Evolutionary conservation across 2,888 invertebrate species (phyloP).

Genomic region (Odontocerum albicorne): DNA sequence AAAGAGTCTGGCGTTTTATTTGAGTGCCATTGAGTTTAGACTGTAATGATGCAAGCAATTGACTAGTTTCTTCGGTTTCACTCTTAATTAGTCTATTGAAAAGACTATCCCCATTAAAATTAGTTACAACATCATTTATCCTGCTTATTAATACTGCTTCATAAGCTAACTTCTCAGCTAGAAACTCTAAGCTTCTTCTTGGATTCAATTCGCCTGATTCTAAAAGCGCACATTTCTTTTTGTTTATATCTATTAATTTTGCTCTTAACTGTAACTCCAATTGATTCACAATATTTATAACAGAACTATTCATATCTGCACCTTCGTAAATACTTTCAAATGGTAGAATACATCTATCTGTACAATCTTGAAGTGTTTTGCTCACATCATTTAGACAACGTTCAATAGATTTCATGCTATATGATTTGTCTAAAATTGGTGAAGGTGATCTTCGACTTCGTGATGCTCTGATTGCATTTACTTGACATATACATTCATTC

Average conservation of each 20-base stretch:
- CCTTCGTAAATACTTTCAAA: constrained; percentile 45
- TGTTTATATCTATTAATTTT: constrained; percentile 69
- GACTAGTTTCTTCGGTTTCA: constrained; percentile 75
- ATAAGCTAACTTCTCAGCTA: constrained; percentile 80
- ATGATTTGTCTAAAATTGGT: constrained; percentile 66
- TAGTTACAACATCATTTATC: constrained; percentile 67
- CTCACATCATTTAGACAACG: constrained; percentile 64
- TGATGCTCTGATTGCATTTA: constrained; percentile 64
- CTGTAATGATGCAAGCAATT: constrained; percentile 72
- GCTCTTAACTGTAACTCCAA: constrained; percentile 68
- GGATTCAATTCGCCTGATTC: constrained; percentile 70
- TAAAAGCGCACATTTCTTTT: constrained; percentile 65
- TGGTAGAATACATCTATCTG: constrained; percentile 61
- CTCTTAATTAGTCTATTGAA: constrained; percentile 65
- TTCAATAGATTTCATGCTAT: constrained; percentile 64
- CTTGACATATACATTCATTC: constrained; percentile 66
- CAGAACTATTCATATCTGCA: constrained; percentile 53
- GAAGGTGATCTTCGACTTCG: constrained; percentile 65
- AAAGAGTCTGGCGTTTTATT: constrained; percentile 45
- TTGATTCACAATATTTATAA: constrained; percentile 62
- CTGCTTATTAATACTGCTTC: constrained; percentile 73
- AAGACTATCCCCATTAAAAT: constrained; percentile 58
- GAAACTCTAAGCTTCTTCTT: constrained; percentile 66
- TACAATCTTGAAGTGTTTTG: constrained; percentile 61
- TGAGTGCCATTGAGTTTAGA: constrained; percentile 63